Evolutionary conservation across 2,113 vertebrate species (phyloP), one percentile per base, ranked within the genome.

Genomic region (Dolichallabes microphthalmus): DNA sequence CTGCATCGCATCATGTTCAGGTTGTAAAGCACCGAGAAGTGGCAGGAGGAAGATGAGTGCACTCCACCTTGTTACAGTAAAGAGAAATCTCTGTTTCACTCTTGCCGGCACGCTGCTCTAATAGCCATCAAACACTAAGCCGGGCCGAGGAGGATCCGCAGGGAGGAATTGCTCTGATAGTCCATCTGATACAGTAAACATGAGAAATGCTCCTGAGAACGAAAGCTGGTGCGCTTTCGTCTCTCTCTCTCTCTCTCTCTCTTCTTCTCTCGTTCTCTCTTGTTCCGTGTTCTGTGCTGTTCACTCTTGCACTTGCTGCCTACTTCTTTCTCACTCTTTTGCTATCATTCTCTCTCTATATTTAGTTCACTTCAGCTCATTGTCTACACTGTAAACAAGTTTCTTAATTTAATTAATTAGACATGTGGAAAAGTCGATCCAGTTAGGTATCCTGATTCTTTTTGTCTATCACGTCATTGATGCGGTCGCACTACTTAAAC

Each of bases 121-220:
- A 86, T 80, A 86, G 78, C 66, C 84, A 61, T 81, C 84, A 80
- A 86, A 86, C 52, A 35, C 45, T 27, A 25, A 80, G 66, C 75
- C 17, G 64, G 66, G 66, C 64, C 82, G 88, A 83, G 91, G 90
- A 91, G 88, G 85, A 89, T 93, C 92, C 92, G 90, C 82, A 11
- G 91, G 92, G 92, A 91, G 86, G 88, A 87, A 60, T 77, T 45
- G 60, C 71, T 88, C 91, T 57, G 91, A 92, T 92, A 91, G 77
- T 58, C 68, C n/a, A 79, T 63, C 77, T 61, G 84, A 80, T 86
- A 73, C 76, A 71, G 76, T 71, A 85, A 85, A 85, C 76, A 80
- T n/a, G 60, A 58, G 17, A 66, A 85, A 35, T 77, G 27, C 84
- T 80, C 84, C 76, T 22, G 84, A 85, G 76, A 77, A 35, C 25